Conservation (phyloP, 1,140 invertebrate genomes). For the Pseudomyrmex sp. region DNA sequence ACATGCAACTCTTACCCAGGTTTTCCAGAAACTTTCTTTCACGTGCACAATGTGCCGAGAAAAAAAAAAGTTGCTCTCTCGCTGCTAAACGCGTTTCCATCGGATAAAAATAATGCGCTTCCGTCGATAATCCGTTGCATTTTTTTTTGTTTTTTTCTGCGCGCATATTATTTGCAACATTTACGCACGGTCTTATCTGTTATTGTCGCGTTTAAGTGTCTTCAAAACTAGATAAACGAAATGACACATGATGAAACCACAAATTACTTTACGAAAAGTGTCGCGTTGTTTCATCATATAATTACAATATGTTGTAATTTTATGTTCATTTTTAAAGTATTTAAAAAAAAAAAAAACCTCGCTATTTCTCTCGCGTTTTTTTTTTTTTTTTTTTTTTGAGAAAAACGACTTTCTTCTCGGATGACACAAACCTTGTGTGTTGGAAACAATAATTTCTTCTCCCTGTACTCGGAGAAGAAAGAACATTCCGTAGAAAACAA, state of each 20-base stretch:
- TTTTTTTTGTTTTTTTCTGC: not conserved
- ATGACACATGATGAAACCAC: not conserved
- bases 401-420: too few species aligned
- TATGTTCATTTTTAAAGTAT: not conserved
- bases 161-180: constrained; percentile 25
- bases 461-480: not conserved
- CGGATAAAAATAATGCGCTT: too few species aligned
- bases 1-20: too few species aligned
- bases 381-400: too few species aligned
- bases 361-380: not conserved
- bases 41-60: too few species aligned
- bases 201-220: not conserved
- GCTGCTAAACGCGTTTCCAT: too few species aligned
- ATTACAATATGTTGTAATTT: not conserved
- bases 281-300: constrained; percentile 6
- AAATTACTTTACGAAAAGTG: constrained; percentile 1
- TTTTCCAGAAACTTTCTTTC: too few species aligned
- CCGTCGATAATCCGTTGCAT: too few species aligned
- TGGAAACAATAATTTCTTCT: too few species aligned
- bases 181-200: constrained; percentile 18
- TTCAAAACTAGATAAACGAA: constrained; percentile 18
- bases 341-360: too few species aligned
- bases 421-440: too few species aligned
- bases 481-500: not conserved
- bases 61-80: too few species aligned